These are phyloP conservation scores for Gallinago nigripennis DNA, from an alignment of 2,797 vertebrate species.

Conservation along the genomic window DNA sequence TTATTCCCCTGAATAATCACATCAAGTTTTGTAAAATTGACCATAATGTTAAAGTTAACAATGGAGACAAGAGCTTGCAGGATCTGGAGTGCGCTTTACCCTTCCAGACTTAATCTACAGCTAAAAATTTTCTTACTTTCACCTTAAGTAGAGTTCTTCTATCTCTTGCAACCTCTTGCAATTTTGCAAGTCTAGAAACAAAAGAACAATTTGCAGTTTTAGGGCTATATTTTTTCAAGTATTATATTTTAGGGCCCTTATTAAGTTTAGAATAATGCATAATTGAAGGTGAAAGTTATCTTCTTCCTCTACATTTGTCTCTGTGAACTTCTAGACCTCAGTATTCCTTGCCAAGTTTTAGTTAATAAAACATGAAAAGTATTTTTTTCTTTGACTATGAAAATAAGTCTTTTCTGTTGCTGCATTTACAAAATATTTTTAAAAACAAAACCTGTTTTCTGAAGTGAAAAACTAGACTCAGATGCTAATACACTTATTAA, in stretches of 20 bases:
- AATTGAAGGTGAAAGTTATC: background rate
- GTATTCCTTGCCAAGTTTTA: background rate
- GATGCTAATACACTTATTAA: background rate
- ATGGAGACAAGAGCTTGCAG: background rate
- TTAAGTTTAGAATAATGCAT: background rate
- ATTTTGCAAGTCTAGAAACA: background rate
- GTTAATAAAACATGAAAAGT: background rate
- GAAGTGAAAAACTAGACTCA: background rate
- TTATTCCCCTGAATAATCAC: background rate
- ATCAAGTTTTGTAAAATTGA: background rate
- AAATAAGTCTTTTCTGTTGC: background rate
- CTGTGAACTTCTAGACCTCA: background rate
- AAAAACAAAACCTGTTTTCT: background rate
- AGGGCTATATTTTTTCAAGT: background rate
- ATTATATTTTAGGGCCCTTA: background rate
- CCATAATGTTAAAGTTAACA: background rate
- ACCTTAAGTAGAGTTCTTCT: background rate
- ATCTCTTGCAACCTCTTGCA: background rate
- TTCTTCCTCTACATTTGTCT: background rate
- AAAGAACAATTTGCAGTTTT: background rate
- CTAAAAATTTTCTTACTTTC: background rate
- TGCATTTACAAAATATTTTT: background rate
- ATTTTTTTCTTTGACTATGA: background rate
- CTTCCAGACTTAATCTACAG: background rate
- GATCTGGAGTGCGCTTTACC: background rate